Conservation (phyloP, 2,797 vertebrate species). For the Gymnoscopelus microlampas region DNA sequence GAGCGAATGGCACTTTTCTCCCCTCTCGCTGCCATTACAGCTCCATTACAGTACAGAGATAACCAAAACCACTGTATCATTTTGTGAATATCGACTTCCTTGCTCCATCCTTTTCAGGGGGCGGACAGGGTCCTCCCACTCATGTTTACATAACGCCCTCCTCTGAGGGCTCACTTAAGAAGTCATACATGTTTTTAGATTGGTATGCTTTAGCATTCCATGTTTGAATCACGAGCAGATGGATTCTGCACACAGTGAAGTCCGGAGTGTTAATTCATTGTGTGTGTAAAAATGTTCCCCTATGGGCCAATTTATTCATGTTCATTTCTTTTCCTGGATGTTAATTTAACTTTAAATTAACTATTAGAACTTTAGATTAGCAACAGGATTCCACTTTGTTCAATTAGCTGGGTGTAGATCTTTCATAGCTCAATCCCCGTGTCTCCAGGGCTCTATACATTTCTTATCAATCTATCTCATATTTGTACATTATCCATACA, state of each 20-base stretch:
- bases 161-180: constrained; percentile 46
- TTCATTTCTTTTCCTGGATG: too few species aligned
- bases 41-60: constrained; percentile 51
- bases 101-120: constrained; percentile 38
- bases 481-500: neutral
- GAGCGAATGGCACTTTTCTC: constrained; percentile 47
- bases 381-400: too few species aligned
- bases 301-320: too few species aligned
- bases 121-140: constrained; percentile 61
- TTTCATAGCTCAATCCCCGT: too few species aligned
- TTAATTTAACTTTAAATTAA: too few species aligned
- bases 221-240: neutral
- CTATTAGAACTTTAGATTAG: too few species aligned
- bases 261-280: neutral
- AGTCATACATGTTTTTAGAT: constrained; percentile 44
- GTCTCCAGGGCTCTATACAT: too few species aligned
- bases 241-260: constrained; percentile 12
- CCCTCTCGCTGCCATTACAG: constrained; percentile 61
- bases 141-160: constrained; percentile 68
- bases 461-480: too few species aligned
- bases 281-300: too few species aligned
- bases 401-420: too few species aligned
- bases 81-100: constrained; percentile 55
- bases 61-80: constrained; percentile 55
- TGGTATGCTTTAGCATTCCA: constrained; percentile 27